Evolutionary conservation across 37 sponge, comb jelly and placozoan genomes (phyloP), one percentile per base, ranked within the genome.

Genomic region (Axinella damicornis): DNA sequence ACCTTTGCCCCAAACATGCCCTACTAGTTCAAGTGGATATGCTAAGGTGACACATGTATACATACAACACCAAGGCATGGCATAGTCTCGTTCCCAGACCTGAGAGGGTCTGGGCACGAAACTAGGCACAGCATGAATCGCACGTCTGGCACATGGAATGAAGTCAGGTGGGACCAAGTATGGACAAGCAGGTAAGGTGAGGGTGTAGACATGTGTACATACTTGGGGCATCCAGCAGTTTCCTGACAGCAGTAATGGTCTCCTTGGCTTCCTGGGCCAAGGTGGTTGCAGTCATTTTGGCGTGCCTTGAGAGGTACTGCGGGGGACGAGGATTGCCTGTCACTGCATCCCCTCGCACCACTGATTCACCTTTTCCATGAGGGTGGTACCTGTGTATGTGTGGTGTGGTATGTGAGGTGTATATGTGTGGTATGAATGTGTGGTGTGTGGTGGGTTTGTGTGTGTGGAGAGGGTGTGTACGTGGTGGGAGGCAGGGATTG

Each of bases 241-340:
- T 85, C 35, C 69, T 35, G 17, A 85, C 93, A 61, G 89, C 69
- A 57, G 30, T 32, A 2, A 89, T 64, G 1, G 82, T 81, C 57
- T 88, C 93, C 31, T 93, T 66, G 22, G 89, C 93, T 46, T 93
- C 89, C 78, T 93, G 86, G 20, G 89, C 89, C 64, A 93, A 69
- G 25, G 82, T 93, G 17, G 68, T 79, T 2, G 73, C 57, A 11
- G 93, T 88, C 59, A 65, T 28, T 52, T 80, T 84, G 31, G 93
- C 83, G 74, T 93, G 89, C 39, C 85, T 74, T 28, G 93, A 76
- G 34, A 93, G 67, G 74, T 85, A 93, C 57, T 81, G 89, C 27
- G 93, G 93, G 22, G 94, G 94, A 0, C 94, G 73, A 2, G 94
- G 94, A 59, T 93, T 93, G 12, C 94, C 94, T 18, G 90, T 86